Evolutionary conservation across 2,113 vertebrate species (phyloP), one percentile per base, ranked within the genome.

Genomic region (Etia nguti): DNA sequence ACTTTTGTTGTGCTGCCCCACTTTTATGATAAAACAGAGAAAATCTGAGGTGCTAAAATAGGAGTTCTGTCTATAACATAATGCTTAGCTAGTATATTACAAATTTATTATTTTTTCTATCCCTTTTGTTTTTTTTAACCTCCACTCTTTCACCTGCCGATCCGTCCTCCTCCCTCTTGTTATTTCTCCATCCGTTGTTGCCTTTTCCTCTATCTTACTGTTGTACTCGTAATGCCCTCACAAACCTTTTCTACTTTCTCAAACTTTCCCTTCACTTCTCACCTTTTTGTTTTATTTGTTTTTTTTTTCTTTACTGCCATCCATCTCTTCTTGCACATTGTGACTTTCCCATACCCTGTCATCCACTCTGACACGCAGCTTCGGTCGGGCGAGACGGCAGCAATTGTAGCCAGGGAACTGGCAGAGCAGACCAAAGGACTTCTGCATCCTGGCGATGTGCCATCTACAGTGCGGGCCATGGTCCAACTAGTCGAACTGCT

Each of bases 311-410:
- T 59, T 4, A 81, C 46, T 73, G 85, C 48, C 59, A 86, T 90
- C 79, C 80, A 83, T 90, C 89, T 86, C 10, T 65, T 43, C 62
- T 34, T 34, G 75, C 26, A 31, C 79, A 73, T 22, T 84, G 16
- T 86, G 46, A 54, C 77, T 50, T 68, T 57, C 55, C 80, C 34
- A 7, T 6, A 60, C 29, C 22, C 54, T 12, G 56, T 82, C 86
- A n/a, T 85, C 73, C 46, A 59, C 77, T 83, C 73, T 88, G 59
- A n/a, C 82, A 90, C n/a, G n/a, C 91, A 99, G 99, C 96, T 99
- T 93, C 98, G 95, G 86, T 98, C 98, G 0, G 98, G 98, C n/a
- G 99, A 99, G 95, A 99, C 98, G 38, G 99, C 99, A 4, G 98
- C 98, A 59, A 98, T 99, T 73, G 97, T 99, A 50, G 98, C 98